Percentiles rank a stretch among this genome's conserved stretches.
Conservation (phyloP, 2,113 vertebrate species). For the Scomber scombrus region DNA sequence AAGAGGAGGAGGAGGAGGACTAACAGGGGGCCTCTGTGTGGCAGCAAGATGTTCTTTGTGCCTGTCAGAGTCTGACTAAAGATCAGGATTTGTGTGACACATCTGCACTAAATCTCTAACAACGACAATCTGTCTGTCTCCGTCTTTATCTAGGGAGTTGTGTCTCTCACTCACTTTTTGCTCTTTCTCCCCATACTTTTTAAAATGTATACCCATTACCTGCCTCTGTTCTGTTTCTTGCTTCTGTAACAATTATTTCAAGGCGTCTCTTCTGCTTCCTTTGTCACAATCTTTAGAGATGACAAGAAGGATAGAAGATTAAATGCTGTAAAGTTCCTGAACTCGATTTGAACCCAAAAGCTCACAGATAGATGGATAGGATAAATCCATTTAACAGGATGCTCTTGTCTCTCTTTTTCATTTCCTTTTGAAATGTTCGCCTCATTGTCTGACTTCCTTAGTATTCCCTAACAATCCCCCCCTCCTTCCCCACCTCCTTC, state of each 20-base stretch:
- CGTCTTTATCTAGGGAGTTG: constrained; percentile 51
- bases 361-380: background rate
- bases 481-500: background rate
- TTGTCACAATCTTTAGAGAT: constrained; percentile 36
- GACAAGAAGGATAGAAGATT: constrained; percentile 25
- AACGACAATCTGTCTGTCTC: constrained; percentile 66
- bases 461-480: constrained; percentile 13
- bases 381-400: background rate
- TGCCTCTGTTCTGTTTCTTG: constrained; percentile 12
- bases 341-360: background rate
- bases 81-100: constrained; percentile 84
- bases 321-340: constrained; percentile 27
- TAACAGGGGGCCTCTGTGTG: constrained; percentile 43
- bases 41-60: constrained; percentile 70
- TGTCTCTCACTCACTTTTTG: constrained; percentile 42
- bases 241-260: constrained; percentile 1
- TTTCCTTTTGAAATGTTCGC: constrained; percentile 30
- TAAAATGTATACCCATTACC: background rate
- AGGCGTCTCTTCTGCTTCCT: constrained; percentile 16
- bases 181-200: constrained; percentile 1
- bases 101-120: constrained; percentile 81
- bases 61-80: constrained; percentile 80
- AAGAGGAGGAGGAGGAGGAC: constrained; percentile 45
- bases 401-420: constrained; percentile 11
- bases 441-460: constrained; percentile 14